These are phyloP conservation scores for Phaonia tiefii DNA, from an alignment of 2,888 invertebrate species.

Conservation along the genomic window DNA sequence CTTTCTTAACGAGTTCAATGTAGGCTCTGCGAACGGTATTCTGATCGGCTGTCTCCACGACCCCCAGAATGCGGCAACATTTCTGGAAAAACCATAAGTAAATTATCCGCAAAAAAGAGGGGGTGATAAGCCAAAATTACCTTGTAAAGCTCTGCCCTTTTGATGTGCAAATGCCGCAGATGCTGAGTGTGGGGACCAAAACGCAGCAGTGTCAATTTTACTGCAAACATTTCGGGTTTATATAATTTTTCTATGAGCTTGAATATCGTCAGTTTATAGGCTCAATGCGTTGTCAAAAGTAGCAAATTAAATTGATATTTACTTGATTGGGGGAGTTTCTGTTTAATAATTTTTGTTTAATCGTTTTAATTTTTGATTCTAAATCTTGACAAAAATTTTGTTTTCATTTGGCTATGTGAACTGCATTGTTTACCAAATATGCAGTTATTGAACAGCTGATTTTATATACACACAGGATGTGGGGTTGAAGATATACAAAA, in stretches of 20 bases:
- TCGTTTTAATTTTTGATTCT: too few relatives aligned
- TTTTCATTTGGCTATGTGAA: too few relatives aligned
- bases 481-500: too few relatives aligned
- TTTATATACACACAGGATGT: too few relatives aligned
- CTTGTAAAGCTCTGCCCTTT: constrained; percentile 70
- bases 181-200: constrained; percentile 22
- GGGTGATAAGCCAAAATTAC: constrained; percentile 49
- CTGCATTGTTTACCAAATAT: too few relatives aligned
- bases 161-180: constrained; percentile 68
- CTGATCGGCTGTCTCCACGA: constrained; percentile 86
- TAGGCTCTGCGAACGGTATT: constrained; percentile 88
- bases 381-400: too few relatives aligned
- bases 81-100: constrained; percentile 79
- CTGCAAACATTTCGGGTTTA: constrained; percentile 53
- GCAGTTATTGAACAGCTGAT: too few relatives aligned
- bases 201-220: constrained; percentile 36
- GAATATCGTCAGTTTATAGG: too few relatives aligned
- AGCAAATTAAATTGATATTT: too few relatives aligned
- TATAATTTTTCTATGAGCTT: constrained; percentile 44
- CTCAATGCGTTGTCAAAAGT: too few relatives aligned
- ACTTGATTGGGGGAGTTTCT: too few relatives aligned
- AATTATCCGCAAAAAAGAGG: neutral
- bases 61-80: constrained; percentile 85
- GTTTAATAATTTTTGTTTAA: too few relatives aligned
- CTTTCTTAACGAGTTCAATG: constrained; percentile 88